Evolutionary conservation across 2,113 vertebrate species (phyloP), one percentile per base, ranked within the genome.

Genomic region (Speoplatyrhinus poulsoni): DNA sequence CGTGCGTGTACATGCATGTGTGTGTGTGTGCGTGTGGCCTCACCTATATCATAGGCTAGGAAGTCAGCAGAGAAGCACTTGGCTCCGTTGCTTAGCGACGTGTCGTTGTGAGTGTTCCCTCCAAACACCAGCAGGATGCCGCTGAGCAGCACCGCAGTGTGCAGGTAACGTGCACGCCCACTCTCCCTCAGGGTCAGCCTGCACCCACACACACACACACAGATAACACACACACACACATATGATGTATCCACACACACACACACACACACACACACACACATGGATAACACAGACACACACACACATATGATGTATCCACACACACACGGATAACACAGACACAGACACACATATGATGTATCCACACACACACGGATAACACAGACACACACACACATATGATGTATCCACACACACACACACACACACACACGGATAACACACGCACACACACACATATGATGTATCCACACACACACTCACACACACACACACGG

Each of bases 21-120:
- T 57, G 55, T 10, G 17, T 1, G 17, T 0, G n/a, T 17, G 17
- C 12, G 56, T 3, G 11, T 33, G 56, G 49, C 82, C 94, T 92
- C 74, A 97, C 95, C 94, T 0, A 95, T 92, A 64, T 96, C 96
- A 5, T 96, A 96, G 0, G 94, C 94, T 92, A 96, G 94, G 64
- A 98, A 96, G 80, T 98, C 96, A 0, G 95, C 92, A 17, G 95
- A 98, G 46, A 97, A 98, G 84, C 96, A 97, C 69, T 97, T 98
- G 3, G 96, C 95, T 0, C 96, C 95, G 0, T 95, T 94, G 91
- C 96, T 98, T 82, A 96, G 95, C 5, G 96, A 96, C 0, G 95
- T 98, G 91, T 98, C 96, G 0, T 98, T 98, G 92, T 98, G 95
- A 0, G 96, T 97, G 88, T 98, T 97, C 10, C 96, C 96, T 1